Evolutionary conservation across 2,113 vertebrate species (phyloP).

Genomic region (Lepisosteus oculatus): DNA sequence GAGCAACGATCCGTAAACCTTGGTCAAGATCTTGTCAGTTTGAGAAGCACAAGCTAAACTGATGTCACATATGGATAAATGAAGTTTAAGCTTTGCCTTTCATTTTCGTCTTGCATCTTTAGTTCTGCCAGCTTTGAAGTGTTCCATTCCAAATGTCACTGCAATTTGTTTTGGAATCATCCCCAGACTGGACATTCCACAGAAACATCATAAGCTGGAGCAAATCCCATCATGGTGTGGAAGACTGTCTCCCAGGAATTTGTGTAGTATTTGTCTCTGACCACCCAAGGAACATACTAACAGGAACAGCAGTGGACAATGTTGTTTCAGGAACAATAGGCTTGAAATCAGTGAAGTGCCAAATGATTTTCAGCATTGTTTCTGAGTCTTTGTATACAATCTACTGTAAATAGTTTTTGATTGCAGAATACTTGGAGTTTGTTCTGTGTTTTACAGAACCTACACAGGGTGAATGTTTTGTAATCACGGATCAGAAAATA

Average conservation of each 20-base stretch:
- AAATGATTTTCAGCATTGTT: neutral
- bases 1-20: neutral
- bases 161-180: slow-evolving; percentile 33
- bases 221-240: slow-evolving; percentile 25
- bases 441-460: neutral
- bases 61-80: slow-evolving; percentile 7
- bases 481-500: too few species aligned
- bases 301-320: too few species aligned
- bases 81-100: slow-evolving; percentile 49
- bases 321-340: too few species aligned
- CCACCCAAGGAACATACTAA: slow-evolving; percentile 8
- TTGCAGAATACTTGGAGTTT: too few species aligned
- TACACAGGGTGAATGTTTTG: too few species aligned
- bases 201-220: slow-evolving; percentile 32
- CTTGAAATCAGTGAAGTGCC: too few species aligned
- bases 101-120: slow-evolving; percentile 44
- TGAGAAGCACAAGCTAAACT: slow-evolving; percentile 29
- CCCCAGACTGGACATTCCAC: slow-evolving; percentile 38
- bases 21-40: slow-evolving; percentile 36
- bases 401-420: too few species aligned
- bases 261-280: neutral
- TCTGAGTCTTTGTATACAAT: too few species aligned
- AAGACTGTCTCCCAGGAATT: slow-evolving; percentile 17
- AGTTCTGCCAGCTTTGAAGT: slow-evolving; percentile 43
- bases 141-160: slow-evolving; percentile 2